phyloP scores from a whole-genome alignment of 2,113 vertebrate species.

The Pongo abelii region DNA sequence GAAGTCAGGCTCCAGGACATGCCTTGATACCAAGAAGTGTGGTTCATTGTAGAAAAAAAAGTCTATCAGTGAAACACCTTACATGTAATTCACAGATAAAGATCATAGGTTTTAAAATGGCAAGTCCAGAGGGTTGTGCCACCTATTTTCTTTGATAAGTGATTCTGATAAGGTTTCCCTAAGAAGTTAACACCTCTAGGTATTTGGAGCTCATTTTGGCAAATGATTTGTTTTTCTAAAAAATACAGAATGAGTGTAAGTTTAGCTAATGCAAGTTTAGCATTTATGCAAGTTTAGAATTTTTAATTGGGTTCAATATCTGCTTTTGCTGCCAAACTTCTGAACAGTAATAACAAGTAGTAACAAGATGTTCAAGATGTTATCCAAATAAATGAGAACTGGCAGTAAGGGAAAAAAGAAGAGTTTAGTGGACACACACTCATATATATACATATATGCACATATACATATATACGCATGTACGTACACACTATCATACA shows the following conservation, averaged over 20 bases:
- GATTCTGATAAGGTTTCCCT: not conserved
- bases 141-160: not conserved
- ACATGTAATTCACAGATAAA: not conserved
- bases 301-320: not conserved
- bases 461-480: not conserved
- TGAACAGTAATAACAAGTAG: not conserved
- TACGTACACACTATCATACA: not conserved
- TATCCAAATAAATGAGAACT: not conserved
- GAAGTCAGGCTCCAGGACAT: not conserved
- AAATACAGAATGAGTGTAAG: not conserved
- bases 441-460: not conserved
- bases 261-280: not conserved
- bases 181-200: not conserved
- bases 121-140: not conserved
- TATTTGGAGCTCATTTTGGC: not conserved
- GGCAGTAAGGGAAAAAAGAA: not conserved
- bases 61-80: not conserved
- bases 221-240: not conserved
- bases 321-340: not conserved
- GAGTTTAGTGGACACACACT: not conserved
- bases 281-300: not conserved
- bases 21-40: not conserved
- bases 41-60: not conserved
- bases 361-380: not conserved
- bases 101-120: not conserved